Evolutionary conservation across 2,113 vertebrate genomes (phyloP).

Genomic region (Nycticryphes semicollaris): DNA sequence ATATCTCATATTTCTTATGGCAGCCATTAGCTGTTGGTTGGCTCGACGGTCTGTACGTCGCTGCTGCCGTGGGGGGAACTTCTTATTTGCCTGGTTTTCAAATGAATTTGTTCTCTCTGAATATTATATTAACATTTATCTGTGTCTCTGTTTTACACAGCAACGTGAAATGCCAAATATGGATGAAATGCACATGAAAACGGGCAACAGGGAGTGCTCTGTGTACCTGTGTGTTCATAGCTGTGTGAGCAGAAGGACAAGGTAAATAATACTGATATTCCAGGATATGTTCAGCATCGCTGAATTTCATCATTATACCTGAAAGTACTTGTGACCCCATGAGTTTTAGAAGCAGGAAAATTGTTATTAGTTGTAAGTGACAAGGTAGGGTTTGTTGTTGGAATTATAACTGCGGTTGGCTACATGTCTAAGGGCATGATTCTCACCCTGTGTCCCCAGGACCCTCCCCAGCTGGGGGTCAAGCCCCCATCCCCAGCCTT

Average conservation of each 20-base stretch:
- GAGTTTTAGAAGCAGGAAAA: not conserved
- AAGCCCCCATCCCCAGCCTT: not conserved
- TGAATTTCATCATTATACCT: not conserved
- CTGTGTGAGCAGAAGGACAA: not conserved
- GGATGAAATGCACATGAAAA: not conserved
- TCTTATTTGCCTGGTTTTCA: not conserved
- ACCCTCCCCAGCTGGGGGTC: not conserved
- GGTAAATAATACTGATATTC: not conserved
- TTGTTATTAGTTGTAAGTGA: not conserved
- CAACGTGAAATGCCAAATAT: not conserved
- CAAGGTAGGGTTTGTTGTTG: not conserved
- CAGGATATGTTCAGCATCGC: not conserved
- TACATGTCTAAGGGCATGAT: not conserved
- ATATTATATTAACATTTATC: not conserved
- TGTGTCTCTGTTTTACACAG: not conserved
- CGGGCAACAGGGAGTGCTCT: not conserved
- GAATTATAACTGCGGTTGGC: fast-evolving
- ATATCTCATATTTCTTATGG: not conserved
- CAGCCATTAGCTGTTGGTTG: conserved; percentile 41
- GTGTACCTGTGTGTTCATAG: fast-evolving
- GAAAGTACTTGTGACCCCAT: not conserved
- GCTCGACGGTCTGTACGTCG: not conserved
- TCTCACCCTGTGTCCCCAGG: not conserved
- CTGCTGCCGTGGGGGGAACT: not conserved
- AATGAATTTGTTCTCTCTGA: not conserved